Evolutionary conservation across 1,140 invertebrate genomes (phyloP).

Genomic region (Geopemphigus sp.): DNA sequence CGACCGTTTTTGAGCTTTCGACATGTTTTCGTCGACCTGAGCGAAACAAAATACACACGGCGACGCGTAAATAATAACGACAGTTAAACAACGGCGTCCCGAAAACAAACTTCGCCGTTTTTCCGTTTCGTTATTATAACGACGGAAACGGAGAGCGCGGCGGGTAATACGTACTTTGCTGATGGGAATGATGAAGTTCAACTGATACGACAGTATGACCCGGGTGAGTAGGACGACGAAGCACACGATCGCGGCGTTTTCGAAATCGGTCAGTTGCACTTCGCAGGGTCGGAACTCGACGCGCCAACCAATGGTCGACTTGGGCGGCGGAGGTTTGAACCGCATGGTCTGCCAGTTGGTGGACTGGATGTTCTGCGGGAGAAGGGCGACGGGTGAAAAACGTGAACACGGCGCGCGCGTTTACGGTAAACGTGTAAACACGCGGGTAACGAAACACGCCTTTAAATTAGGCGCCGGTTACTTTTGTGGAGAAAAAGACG

Average conservation of each 20-base stretch:
- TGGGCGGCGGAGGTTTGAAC: conserved; percentile 95
- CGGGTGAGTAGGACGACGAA: conserved; percentile 95
- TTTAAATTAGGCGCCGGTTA: too few relatives aligned
- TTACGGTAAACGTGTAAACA: too few relatives aligned
- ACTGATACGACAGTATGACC: conserved; percentile 92
- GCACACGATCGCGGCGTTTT: conserved; percentile 98
- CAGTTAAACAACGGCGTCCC: too few relatives aligned
- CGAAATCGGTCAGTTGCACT: conserved; percentile 97
- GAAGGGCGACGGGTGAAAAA: too few relatives aligned
- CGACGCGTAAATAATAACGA: too few relatives aligned
- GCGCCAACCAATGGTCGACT: conserved; percentile 96
- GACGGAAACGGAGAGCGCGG: too few relatives aligned
- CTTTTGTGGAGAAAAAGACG: too few relatives aligned
- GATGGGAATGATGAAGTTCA: conserved; percentile 97
- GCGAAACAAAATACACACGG: too few relatives aligned
- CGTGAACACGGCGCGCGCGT: too few relatives aligned
- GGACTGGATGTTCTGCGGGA: conserved; percentile 92
- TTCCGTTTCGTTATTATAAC: too few relatives aligned
- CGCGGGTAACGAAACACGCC: too few relatives aligned
- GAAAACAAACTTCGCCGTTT: too few relatives aligned
- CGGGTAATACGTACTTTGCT: conserved; percentile 86
- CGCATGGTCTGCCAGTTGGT: conserved; percentile 99
- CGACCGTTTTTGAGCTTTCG: conserved; percentile 85
- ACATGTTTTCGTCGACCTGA: conserved; percentile 98
- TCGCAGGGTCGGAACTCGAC: conserved; percentile 99